These are phyloP conservation scores for Trachythela sp. DNA, from an alignment of 64 coral and sea anemone genomes.

Conservation along the genomic window DNA sequence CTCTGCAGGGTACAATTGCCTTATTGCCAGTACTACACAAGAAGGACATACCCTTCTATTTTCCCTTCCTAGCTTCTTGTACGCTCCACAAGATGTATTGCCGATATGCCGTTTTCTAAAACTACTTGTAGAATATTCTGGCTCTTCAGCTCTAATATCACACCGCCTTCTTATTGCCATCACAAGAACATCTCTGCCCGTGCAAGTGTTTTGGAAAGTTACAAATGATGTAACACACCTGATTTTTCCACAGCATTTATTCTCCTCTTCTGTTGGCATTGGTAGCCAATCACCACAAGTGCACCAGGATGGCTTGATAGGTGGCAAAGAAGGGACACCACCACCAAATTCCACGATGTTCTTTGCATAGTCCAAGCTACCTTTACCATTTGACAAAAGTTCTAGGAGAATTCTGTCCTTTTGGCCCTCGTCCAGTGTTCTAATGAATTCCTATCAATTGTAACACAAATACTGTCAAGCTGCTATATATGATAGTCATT, in stretches of 20 bases:
- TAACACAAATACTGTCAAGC: not conserved
- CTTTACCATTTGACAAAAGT: not conserved
- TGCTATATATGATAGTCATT: too few species aligned
- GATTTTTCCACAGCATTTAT: conserved; percentile 15
- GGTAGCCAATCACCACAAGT: conserved; percentile 13
- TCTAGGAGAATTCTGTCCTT: not conserved
- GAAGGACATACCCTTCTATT: too few species aligned
- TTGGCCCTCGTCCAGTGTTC: too few species aligned
- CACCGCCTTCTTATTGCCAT: not conserved
- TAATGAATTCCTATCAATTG: too few species aligned
- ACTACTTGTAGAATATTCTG: not conserved
- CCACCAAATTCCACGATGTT: not conserved
- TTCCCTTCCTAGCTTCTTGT: not conserved
- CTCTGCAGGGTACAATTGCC: not conserved
- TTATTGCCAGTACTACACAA: not conserved
- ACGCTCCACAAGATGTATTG: not conserved
- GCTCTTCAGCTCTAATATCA: not conserved
- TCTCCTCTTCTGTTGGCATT: conserved; percentile 29
- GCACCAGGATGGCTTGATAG: not conserved
- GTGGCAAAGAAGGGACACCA: not conserved
- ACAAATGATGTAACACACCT: not conserved
- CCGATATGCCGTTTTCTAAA: not conserved
- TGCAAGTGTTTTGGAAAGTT: not conserved
- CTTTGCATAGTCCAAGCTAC: not conserved
- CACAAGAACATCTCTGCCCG: not conserved